These are phyloP conservation scores for Matsumurasca onukii DNA, from an alignment of 1,140 invertebrate species.

Conservation along the genomic window DNA sequence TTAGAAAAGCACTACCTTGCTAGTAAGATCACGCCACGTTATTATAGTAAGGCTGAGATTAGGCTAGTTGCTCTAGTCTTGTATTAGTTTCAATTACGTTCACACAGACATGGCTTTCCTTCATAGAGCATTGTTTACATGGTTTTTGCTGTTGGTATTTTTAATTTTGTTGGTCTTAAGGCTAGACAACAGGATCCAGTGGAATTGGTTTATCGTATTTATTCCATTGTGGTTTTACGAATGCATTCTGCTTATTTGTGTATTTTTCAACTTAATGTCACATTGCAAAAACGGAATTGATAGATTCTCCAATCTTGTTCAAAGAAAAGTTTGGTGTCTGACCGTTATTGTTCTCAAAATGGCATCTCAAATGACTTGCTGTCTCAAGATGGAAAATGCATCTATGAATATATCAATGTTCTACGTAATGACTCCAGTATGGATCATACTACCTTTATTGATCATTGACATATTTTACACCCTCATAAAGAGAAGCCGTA, in stretches of 20 bases:
- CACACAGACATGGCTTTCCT: conserved; percentile 54
- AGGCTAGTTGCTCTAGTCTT: too few species aligned
- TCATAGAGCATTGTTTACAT: conserved; percentile 87
- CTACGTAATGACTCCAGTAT: conserved; percentile 76
- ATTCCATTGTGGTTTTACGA: conserved; percentile 93
- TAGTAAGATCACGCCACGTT: too few species aligned
- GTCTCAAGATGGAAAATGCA: conserved; percentile 76
- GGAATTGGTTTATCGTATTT: conserved; percentile 96
- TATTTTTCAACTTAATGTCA: conserved; percentile 82
- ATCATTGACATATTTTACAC: conserved; percentile 68
- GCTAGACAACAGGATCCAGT: conserved; percentile 81
- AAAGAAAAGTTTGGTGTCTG: conserved; percentile 77
- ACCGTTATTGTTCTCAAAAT: conserved; percentile 73
- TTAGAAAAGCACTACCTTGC: too few species aligned
- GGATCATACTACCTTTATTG: conserved; percentile 69
- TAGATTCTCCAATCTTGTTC: conserved; percentile 57
- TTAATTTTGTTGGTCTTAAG: conserved; percentile 80
- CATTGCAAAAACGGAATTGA: conserved; percentile 76
- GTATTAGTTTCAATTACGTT: not conserved
- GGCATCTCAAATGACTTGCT: conserved; percentile 77
- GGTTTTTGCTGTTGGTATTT: conserved; percentile 89
- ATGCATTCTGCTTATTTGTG: conserved; percentile 78
- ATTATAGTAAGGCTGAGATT: too few species aligned
- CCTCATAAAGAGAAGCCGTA: conserved; percentile 49
- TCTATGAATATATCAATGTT: conserved; percentile 55